Base-by-base conservation (phyloP, 2,888 invertebrate species). In the Acanthosepion pharaonis region DNA sequence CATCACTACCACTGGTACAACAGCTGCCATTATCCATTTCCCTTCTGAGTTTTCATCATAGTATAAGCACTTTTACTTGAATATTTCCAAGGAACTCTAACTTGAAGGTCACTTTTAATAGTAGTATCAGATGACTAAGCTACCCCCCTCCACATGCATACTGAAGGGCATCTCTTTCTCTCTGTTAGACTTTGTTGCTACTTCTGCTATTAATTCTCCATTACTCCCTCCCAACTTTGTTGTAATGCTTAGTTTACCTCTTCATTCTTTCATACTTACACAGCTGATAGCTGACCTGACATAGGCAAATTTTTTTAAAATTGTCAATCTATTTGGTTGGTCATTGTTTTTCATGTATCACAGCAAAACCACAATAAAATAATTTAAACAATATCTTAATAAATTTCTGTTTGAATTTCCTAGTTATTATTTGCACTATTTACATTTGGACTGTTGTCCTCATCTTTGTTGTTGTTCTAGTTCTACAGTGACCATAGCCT, bases 51-150 rank as follows among this genome's bases (percentile, higher is more conserved):
- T 59, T 59, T 59, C 23, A 59, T 59, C 59, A 59, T 20, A 59
- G 59, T 59, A 23, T 59, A 23, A 42, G 59, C 23, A 59, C 59
- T 23, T 23, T 59, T 59, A 59, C 59, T 59, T 59, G 51, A 51
- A 15, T 51, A 51, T 51, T 59, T 59, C 59, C 59, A 59, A 59
- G 59, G 23, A 59, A 59, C 59, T 11, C n/a, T 33, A 78, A 33
- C 78, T n/a, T 78, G 78, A 78, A 78, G n/a, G 78, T 78, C 78
- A 78, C 33, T 78, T 78, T 78, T 78, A 59, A 59, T 59, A 78
- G 78, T 78, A 15, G 78, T 78, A 78, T 78, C 78, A 78, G 78
- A 78, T 78, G 78, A 78, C 78, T 78, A 33, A n/a, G 78, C 78
- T 78, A 78, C n/a, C n/a, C n/a, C 20, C 9, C n/a, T 4, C 25